phyloP scores from a whole-genome alignment of 2,113 vertebrate species.

The Lasiurus cinereus region DNA sequence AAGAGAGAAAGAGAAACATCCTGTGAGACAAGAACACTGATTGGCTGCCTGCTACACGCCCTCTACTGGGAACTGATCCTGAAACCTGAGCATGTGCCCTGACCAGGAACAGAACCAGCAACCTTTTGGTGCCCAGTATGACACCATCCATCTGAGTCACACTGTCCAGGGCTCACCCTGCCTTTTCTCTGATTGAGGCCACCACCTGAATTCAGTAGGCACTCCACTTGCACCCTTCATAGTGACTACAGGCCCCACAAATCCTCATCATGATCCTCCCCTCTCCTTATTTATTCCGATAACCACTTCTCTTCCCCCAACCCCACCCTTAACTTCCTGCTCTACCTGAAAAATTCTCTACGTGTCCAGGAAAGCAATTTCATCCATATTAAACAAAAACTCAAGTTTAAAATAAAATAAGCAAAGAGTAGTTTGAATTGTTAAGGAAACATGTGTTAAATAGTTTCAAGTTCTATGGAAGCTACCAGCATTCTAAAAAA shows the following conservation, averaged over 20 bases:
- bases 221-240: not conserved
- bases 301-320: not conserved
- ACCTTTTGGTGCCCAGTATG: too few relatives aligned
- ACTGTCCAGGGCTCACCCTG: too few relatives aligned
- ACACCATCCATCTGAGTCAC: too few relatives aligned
- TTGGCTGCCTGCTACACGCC: too few relatives aligned
- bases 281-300: not conserved
- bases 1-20: too few relatives aligned
- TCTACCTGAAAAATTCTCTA: not conserved
- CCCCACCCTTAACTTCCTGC: not conserved
- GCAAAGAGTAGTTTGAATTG: not conserved
- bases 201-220: not conserved
- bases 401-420: constrained; percentile 23
- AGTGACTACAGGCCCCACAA: not conserved
- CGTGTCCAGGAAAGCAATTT: constrained; percentile 13
- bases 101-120: too few relatives aligned
- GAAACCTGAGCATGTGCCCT: too few relatives aligned
- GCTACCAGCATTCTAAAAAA: not conserved
- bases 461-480: not conserved
- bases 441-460: not conserved
- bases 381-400: not conserved
- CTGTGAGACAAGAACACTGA: too few relatives aligned
- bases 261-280: fast-evolving
- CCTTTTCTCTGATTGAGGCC: too few relatives aligned
- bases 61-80: too few relatives aligned